Percentiles rank a stretch among this genome's conserved stretches.
These are phyloP conservation scores for Psettodes erumei DNA, from an alignment of 2,113 vertebrate genomes.

Conservation along the genomic window DNA sequence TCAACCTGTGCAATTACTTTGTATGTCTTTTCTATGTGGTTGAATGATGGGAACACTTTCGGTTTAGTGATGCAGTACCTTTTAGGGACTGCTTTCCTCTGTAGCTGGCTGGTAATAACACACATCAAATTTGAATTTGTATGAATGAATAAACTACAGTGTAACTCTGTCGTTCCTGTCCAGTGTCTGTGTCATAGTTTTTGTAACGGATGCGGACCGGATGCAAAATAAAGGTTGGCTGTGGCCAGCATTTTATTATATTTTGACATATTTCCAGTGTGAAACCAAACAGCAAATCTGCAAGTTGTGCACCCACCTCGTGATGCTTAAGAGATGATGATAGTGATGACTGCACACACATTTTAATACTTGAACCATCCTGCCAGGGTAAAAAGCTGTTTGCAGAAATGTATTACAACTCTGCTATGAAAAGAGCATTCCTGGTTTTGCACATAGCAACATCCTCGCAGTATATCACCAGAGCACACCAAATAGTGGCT, in stretches of 20 bases:
- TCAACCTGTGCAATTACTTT: slow-evolving; percentile 85
- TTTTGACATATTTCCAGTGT: background rate
- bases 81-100: slow-evolving; percentile 67
- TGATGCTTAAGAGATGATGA: background rate
- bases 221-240: background rate
- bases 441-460: background rate
- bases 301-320: background rate
- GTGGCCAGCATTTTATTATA: background rate
- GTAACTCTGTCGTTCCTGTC: slow-evolving; percentile 52
- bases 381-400: background rate
- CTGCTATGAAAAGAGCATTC: background rate
- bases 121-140: slow-evolving; percentile 69
- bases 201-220: background rate
- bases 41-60: slow-evolving; percentile 75
- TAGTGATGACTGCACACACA: background rate
- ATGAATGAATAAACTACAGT: slow-evolving; percentile 83
- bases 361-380: background rate
- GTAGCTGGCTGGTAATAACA: slow-evolving; percentile 74
- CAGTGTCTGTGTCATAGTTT: background rate
- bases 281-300: background rate
- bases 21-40: slow-evolving; percentile 79
- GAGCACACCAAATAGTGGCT: background rate
- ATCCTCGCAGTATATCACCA: background rate
- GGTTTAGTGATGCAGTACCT: slow-evolving; percentile 68
- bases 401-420: background rate